Percentiles rank a stretch among this genome's conserved stretches.
Conservation (phyloP, 2,113 vertebrate species). For the Amia ocellicauda region DNA sequence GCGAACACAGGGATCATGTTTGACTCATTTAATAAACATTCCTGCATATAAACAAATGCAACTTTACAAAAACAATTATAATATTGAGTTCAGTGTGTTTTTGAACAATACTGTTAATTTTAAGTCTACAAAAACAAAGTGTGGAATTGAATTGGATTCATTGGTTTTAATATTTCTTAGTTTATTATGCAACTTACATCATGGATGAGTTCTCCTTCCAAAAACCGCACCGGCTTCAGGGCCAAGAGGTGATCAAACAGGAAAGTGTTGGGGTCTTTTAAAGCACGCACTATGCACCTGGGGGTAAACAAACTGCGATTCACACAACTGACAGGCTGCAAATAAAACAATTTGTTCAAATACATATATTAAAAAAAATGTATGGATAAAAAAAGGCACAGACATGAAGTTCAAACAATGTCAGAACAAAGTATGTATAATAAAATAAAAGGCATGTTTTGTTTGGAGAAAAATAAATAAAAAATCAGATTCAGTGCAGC, state of each 20-base stretch:
- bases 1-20: too few species aligned
- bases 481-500: too few species aligned
- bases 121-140: too few species aligned
- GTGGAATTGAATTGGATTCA: too few species aligned
- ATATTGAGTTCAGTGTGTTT: too few species aligned
- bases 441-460: neutral
- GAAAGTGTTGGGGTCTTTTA: constrained; percentile 94
- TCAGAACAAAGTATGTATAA: neutral
- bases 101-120: too few species aligned
- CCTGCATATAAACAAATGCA: too few species aligned
- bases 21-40: too few species aligned
- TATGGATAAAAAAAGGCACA: neutral
- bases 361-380: too few species aligned
- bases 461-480: neutral
- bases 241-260: constrained; percentile 95
- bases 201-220: constrained; percentile 97
- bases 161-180: too few species aligned
- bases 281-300: constrained; percentile 91
- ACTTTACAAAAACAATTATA: too few species aligned
- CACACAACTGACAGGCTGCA: neutral
- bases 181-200: constrained; percentile 86
- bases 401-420: neutral
- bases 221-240: constrained; percentile 94
- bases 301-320: constrained; percentile 16
- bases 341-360: too few species aligned